Percentiles rank a stretch among this genome's conserved stretches.
Conservation (phyloP, 2,888 invertebrate species). For the Polyommatus icarus region DNA sequence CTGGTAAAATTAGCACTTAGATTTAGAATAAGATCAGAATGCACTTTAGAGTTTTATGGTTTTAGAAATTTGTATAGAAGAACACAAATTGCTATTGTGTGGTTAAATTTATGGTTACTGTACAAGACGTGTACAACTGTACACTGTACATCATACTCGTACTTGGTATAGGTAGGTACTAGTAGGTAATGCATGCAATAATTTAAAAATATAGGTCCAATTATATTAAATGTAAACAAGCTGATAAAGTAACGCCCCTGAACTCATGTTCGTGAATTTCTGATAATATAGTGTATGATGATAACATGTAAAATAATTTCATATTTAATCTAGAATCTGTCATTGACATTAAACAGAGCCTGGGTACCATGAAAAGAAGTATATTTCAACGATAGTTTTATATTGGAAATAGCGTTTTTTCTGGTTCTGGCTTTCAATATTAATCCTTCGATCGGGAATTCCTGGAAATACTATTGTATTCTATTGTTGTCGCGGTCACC, state of each 20-base stretch:
- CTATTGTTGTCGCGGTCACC: too few relatives aligned
- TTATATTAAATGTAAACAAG: background rate
- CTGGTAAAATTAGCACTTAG: background rate
- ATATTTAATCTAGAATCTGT: background rate
- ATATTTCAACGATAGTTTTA: too few relatives aligned
- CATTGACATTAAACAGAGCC: background rate
- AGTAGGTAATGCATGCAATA: background rate
- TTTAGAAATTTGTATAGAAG: background rate
- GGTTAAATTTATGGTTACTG: background rate
- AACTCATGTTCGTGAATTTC: constrained; percentile 22
- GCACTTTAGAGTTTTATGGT: too few relatives aligned
- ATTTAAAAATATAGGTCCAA: background rate
- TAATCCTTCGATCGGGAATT: too few relatives aligned
- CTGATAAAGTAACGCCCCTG: constrained; percentile 23
- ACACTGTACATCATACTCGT: too few relatives aligned
- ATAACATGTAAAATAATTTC: background rate
- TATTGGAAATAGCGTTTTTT: too few relatives aligned
- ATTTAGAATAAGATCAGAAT: background rate
- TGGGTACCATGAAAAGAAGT: background rate
- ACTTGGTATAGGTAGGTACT: background rate
- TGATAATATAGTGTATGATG: background rate
- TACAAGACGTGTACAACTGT: background rate
- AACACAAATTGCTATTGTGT: background rate
- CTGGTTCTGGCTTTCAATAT: too few relatives aligned
- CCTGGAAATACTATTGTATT: too few relatives aligned